Evolutionary conservation across 2,888 invertebrate species (phyloP), one percentile per base, ranked within the genome.

Genomic region (Melangyna quadrimaculata): DNA sequence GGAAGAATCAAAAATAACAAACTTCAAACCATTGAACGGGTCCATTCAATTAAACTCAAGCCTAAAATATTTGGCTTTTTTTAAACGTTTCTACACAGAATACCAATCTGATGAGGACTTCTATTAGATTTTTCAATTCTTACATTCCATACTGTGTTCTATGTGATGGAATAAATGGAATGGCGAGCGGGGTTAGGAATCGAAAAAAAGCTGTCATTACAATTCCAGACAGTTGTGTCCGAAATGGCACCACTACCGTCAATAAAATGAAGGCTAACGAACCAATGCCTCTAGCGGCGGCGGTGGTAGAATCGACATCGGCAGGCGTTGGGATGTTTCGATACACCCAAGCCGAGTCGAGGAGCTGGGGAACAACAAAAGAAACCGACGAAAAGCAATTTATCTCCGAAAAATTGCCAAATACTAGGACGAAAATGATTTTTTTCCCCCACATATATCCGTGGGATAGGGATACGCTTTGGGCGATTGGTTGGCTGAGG

Each of bases 191-290:
- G 14, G 1, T 10, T 17, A 0, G 40, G 29, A 45, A 67, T n/a
- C n/a, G n/a, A 63, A 65, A 63, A 67, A 53, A 59, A 45, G n/a
- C 70, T 65, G 71, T 71, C 57, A 65, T 48, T 72, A 43, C 51
- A 63, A 67, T 72, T 61, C 65, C 74, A 78, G 77, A 72, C 82
- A 83, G 61, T 70, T 74, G 48, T 59, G 57, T 59, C 65, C 74
- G 57, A 79, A 84, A 79, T 70, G 75, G 70, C 79, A 74, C 83
- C 79, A 79, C 83, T 71, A 84, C 65, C 59, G 71, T 59, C 79
- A 79, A 71, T 79, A 84, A 79, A 84, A 67, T 71, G 75, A 83
- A 63, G 79, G 79, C 74, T 84, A 84, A 84, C 83, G 83, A 84
- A 84, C 79, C 79, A 74, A 57, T 78, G 45, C 27, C 57, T 37